Evolutionary conservation across 2,797 vertebrate species (phyloP).

Genomic region (Cryptoprocta ferox): DNA sequence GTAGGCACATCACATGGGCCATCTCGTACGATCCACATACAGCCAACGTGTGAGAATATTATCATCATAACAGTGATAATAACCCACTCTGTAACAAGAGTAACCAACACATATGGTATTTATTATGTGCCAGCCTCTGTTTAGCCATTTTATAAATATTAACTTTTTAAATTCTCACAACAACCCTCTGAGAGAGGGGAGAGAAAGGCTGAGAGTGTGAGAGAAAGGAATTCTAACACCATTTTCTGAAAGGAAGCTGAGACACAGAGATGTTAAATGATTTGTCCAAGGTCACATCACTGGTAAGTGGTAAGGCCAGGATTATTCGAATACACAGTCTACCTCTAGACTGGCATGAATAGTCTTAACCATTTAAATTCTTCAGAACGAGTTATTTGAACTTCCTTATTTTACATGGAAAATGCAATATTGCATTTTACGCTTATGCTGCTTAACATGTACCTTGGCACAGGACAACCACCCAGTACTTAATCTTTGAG

Average conservation of each 20-base stretch:
- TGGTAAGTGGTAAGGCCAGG: background rate
- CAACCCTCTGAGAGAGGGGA: too few relatives aligned
- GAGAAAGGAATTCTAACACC: background rate
- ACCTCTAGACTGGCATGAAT: background rate
- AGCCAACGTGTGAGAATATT: background rate
- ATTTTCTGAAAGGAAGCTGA: background rate
- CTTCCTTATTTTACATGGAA: background rate
- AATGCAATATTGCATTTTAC: background rate
- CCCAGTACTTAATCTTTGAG: background rate
- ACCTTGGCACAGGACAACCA: background rate
- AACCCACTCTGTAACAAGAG: background rate
- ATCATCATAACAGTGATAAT: background rate
- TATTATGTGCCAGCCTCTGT: background rate
- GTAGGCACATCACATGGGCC: accelerated
- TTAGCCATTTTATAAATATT: background rate
- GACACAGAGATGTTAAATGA: background rate
- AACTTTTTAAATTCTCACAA: background rate
- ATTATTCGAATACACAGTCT: background rate
- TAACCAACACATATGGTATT: background rate
- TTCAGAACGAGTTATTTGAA: background rate
- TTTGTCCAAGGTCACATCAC: background rate
- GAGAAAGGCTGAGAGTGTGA: too few relatives aligned
- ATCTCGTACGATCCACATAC: background rate
- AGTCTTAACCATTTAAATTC: background rate
- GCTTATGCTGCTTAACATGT: background rate